Conservation (phyloP, 2,888 invertebrate species). For the Bembecia ichneumoniformis region DNA sequence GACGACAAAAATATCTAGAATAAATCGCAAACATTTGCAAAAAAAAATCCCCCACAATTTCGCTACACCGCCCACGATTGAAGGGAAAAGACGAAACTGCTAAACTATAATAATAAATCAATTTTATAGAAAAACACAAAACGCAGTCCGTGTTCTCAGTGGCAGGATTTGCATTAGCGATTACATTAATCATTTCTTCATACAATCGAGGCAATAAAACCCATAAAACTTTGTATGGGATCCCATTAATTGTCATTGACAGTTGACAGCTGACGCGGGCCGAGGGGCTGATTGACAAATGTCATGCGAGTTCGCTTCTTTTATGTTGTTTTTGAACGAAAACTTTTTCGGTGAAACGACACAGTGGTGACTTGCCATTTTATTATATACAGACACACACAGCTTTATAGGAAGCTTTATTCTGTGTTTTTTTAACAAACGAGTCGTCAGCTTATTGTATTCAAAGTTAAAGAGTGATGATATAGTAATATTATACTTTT, state of each 20-base stretch:
- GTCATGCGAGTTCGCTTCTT: constrained; percentile 41
- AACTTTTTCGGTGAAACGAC: not conserved
- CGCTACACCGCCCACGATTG: constrained; percentile 2
- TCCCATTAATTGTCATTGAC: constrained; percentile 71
- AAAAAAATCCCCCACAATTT: constrained; percentile 2
- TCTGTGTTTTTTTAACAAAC: no score
- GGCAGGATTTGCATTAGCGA: constrained; percentile 68
- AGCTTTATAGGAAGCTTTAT: no score
- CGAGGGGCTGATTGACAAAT: constrained; percentile 67
- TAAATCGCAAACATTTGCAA: not conserved
- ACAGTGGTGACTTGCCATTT: not conserved
- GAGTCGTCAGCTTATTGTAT: no score
- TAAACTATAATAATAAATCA: constrained; percentile 55
- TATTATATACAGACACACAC: not conserved
- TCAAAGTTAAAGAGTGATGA: no score
- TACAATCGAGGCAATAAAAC: constrained; percentile 61
- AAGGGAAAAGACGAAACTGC: constrained; percentile 33
- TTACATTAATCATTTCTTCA: constrained; percentile 66
- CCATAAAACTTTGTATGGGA: constrained; percentile 65
- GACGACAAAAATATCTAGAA: constrained; percentile 5
- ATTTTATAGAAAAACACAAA: constrained; percentile 50
- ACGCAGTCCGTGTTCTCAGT: constrained; percentile 50
- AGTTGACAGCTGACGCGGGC: constrained; percentile 42
- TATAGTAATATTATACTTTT: no score
- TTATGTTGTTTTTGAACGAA: constrained; percentile 3